phyloP scores from a whole-genome alignment of 2,113 vertebrate genomes.

The Mustela lutreola region DNA sequence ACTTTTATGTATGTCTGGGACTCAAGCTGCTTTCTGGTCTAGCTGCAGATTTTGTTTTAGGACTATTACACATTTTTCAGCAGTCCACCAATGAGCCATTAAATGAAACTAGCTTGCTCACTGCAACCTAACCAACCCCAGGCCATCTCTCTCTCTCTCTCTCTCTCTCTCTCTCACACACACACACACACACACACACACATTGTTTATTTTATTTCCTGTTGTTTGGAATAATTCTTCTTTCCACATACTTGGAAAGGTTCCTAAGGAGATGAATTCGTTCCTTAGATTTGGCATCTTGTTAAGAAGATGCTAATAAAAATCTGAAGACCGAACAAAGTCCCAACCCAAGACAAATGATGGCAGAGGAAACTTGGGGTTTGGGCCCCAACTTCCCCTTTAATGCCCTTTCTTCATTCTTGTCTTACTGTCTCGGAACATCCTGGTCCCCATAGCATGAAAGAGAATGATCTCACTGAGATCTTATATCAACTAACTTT shows the following conservation, averaged over 20 bases:
- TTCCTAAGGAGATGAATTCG: not conserved
- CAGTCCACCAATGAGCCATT: conserved; percentile 22
- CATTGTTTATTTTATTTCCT: not conserved
- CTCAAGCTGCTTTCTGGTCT: not conserved
- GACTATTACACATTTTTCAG: not conserved
- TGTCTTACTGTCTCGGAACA: not conserved
- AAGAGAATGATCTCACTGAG: not conserved
- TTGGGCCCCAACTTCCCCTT: too few species aligned
- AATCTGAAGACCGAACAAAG: not conserved
- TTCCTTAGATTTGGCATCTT: conserved; percentile 1
- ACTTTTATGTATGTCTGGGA: not conserved
- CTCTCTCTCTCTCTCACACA: not conserved
- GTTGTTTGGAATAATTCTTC: conserved; percentile 20
- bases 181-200: not conserved
- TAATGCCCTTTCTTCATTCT: not conserved
- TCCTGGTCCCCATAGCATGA: not conserved
- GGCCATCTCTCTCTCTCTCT: not conserved
- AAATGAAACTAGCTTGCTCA: not conserved
- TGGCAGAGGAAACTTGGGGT: not conserved
- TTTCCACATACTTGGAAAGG: not conserved
- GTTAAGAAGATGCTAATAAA: not conserved
- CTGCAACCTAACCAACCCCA: not conserved
- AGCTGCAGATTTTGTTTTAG: not conserved
- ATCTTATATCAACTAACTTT: not conserved
- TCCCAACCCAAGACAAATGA: not conserved